Evolutionary conservation across 2,797 vertebrate species (phyloP), one percentile per base, ranked within the genome.

Genomic region (Anisognathus igniventris): DNA sequence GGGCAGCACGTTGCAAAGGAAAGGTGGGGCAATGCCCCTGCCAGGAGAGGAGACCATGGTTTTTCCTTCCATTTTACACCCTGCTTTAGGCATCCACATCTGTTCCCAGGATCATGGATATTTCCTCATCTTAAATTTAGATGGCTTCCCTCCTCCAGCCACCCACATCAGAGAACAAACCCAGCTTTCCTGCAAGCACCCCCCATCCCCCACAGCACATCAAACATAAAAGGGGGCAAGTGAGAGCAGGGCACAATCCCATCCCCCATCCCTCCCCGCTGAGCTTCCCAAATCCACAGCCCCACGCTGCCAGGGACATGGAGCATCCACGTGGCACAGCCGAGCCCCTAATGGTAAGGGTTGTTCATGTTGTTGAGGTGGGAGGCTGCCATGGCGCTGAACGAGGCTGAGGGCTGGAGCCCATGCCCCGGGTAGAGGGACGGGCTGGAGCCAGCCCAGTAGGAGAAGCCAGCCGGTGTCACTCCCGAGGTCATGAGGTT

Each of bases 401-500:
- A 98, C 0, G 98, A 96, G 4, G 97, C 94, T 1, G 99, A 97
- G 17, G 98, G 98, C 97, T 99, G 99, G 28, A 99, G 98, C 75
- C 98, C 98, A 2, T 99, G 99, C 89, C 98, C 98, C 1, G 99
- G 99, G 71, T 99, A 99, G 40, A 99, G 98, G 22, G 99, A 98
- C 0, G 99, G 97, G 9, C 98, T 97, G 48, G 99, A 98, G 3
- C 99, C 98, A 2, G 99, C 98, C 99, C 99, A 99, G 96, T 99
- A 99, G 50, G 99, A 99, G 98, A 99, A 99, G 12, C 99, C 97
- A 1, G 99, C 98, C 0, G 99, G 98, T 3, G 98, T 98, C 73
- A 99, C 98, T 7, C 98, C 98, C 0, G 98, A 99, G 42, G 98
- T 98, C 96, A 99, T 98, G 28, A 99, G 98, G 96, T 99, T 99